Base-by-base conservation (phyloP, 2,888 invertebrate genomes). In the Parnassius smintheus region DNA sequence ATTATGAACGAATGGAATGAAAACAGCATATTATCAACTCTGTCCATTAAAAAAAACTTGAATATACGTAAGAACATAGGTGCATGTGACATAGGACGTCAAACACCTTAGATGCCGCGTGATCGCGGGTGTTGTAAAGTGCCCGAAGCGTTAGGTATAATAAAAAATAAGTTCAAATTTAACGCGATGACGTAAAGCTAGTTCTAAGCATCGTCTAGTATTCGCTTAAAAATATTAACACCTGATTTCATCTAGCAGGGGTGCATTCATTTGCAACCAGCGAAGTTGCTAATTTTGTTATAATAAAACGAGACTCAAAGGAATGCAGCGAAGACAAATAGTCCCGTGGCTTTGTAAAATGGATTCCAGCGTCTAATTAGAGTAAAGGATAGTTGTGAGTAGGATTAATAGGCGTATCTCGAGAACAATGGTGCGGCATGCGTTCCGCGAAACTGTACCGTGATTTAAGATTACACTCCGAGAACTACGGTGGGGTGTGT, bases 341-440 rank as follows among this genome's bases (percentile, higher is more conserved):
- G 72, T 57, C 56, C 8, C 66, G 56, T 68, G 70, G 66, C 67
- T 64, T 59, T 66, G 69, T 70, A 66, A 75, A 73, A 76, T 72
- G 73, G 72, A 80, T 80, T 78, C 75, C 77, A 71, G 62, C 65
- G 66, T 72, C 78, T 81, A 82, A 82, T 82, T 82, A 78, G 75
- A 66, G 70, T 75, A 75, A 77, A 74, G 72, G 76, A 81, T 81
- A 69, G 72, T 66, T 66, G 62, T 61, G 62, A 66, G 56, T 57
- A 64, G 68, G 71, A 77, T 76, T 78, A 77, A 78, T 76, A 71
- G 75, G 67, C 64, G 69, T 59, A 46, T n/a, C 50, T 18, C 63
- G 61, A 65, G 69, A 71, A 81, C 81, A 81, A 81, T 81, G 65
- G 74, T 59, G 46, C 62, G 68, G 68, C 64, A 69, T 66, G 66